Percentiles rank a stretch among this genome's conserved stretches.
Evolutionary conservation across 2,797 vertebrate species (phyloP).

Genomic region (Setipinna tenuifilis): DNA sequence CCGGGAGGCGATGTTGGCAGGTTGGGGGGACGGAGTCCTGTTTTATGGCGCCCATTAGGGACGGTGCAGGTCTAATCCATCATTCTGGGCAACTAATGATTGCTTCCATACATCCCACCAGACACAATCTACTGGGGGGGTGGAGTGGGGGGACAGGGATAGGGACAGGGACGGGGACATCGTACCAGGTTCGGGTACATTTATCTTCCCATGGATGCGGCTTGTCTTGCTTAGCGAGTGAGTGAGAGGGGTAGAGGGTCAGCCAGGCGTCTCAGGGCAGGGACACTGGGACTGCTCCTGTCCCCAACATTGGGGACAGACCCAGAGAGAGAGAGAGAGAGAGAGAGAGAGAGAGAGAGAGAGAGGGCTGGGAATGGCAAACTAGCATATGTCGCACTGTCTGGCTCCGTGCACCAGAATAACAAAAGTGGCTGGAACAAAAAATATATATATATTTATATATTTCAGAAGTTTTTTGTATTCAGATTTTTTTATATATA

Average conservation of each 20-base stretch:
- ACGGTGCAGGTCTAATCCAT: slow-evolving; percentile 59
- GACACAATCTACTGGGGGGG: slow-evolving; percentile 48
- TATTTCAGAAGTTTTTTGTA: not conserved
- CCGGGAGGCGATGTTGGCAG: not conserved
- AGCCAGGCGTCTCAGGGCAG: slow-evolving; percentile 33
- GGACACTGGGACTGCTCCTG: not conserved
- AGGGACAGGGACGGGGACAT: slow-evolving; percentile 44
- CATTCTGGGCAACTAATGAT: slow-evolving; percentile 60
- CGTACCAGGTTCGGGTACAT: slow-evolving; percentile 53
- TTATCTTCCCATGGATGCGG: slow-evolving; percentile 45
- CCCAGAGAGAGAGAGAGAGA: slow-evolving; percentile 38
- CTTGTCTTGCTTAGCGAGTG: slow-evolving; percentile 28
- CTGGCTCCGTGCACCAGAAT: slow-evolving; percentile 38
- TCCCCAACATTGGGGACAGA: slow-evolving; percentile 33
- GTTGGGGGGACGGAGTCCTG: slow-evolving; percentile 43
- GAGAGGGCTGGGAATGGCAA: slow-evolving; percentile 22
- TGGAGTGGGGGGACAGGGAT: slow-evolving; percentile 46
- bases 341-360: slow-evolving; percentile 35
- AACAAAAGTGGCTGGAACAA: slow-evolving; percentile 7
- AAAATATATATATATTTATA: not conserved
- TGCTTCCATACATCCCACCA: slow-evolving; percentile 53
- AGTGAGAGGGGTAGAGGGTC: slow-evolving; percentile 12
- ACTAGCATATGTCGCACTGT: not conserved
- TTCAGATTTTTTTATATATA: too few relatives aligned
- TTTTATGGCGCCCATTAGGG: slow-evolving; percentile 62